A percentile compares a stretch with the other conserved stretches of the same genome.
phyloP scores from a whole-genome alignment of 1,140 invertebrate genomes.

The Neoseiulus cucumeris region DNA sequence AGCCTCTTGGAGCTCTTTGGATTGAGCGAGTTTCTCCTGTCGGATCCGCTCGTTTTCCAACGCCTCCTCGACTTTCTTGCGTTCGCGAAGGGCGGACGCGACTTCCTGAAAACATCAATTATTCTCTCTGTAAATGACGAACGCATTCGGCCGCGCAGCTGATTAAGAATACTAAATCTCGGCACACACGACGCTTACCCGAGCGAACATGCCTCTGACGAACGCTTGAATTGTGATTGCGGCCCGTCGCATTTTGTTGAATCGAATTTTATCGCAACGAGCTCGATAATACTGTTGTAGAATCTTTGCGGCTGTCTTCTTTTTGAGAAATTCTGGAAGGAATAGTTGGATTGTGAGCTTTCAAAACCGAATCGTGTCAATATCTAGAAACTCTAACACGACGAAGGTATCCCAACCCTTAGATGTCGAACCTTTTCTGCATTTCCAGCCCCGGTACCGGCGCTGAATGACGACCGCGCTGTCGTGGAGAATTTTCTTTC shows the following conservation, averaged over 20 bases:
- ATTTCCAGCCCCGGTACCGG: constrained; percentile 41
- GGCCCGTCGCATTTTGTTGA: constrained; percentile 57
- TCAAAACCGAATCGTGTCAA: too few relatives aligned
- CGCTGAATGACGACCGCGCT: constrained; percentile 62
- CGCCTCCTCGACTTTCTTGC: constrained; percentile 76
- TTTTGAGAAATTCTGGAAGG: constrained; percentile 40
- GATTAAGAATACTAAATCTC: not conserved
- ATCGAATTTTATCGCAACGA: constrained; percentile 60
- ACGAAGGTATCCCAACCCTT: too few relatives aligned
- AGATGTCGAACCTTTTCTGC: constrained; percentile 41
- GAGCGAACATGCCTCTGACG: constrained; percentile 64
- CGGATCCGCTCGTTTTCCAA: constrained; percentile 45
- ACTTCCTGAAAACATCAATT: constrained; percentile 31
- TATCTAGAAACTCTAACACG: too few relatives aligned
- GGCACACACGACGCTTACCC: constrained; percentile 34
- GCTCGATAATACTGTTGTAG: constrained; percentile 70
- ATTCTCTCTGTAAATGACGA: not conserved
- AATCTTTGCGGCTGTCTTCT: constrained; percentile 45
- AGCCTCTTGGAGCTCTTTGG: constrained; percentile 19
- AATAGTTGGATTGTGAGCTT: too few relatives aligned
- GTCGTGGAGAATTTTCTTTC: constrained; percentile 42
- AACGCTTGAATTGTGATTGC: constrained; percentile 70
- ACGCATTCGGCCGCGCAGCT: not conserved
- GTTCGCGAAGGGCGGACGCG: constrained; percentile 60
- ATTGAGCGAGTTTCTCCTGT: constrained; percentile 26